These are phyloP conservation scores for Trialeurodes vaporariorum DNA, from an alignment of 1,140 invertebrate species.

Conservation along the genomic window DNA sequence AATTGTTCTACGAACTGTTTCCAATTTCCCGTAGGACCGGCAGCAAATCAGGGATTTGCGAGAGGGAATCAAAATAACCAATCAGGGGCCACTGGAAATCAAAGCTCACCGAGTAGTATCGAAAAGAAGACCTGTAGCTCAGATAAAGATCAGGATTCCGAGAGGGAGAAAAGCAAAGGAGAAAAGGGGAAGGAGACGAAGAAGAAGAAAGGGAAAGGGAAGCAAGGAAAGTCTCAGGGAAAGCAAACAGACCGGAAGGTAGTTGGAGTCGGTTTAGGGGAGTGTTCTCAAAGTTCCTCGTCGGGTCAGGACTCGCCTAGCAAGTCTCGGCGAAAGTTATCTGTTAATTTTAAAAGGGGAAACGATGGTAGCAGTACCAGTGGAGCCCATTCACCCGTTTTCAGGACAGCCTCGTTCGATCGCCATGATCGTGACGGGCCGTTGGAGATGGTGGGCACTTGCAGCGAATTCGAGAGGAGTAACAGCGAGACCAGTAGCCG, in stretches of 20 bases:
- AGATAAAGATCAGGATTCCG: background rate
- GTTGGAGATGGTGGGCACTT: constrained; percentile 13
- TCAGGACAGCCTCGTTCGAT: constrained; percentile 10
- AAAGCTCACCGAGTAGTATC: background rate
- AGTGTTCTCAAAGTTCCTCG: constrained; percentile 21
- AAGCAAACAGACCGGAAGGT: constrained; percentile 4
- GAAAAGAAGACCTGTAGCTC: background rate
- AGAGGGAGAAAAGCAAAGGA: background rate
- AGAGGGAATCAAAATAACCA: too few species aligned
- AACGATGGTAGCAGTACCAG: background rate
- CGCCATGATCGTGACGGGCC: background rate
- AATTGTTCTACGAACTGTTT: background rate
- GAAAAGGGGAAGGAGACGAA: background rate
- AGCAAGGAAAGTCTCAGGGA: background rate
- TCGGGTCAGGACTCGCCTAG: constrained; percentile 27
- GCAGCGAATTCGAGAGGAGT: constrained; percentile 22
- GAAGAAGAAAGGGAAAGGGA: background rate
- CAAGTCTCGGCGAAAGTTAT: constrained; percentile 21
- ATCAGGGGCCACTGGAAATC: too few species aligned
- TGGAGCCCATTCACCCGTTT: background rate
- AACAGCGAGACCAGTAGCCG: constrained; percentile 27
- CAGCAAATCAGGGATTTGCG: background rate
- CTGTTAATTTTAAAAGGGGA: constrained; percentile 19
- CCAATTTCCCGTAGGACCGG: background rate
- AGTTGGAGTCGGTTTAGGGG: constrained; percentile 7